Evolutionary conservation across 2,888 invertebrate species (phyloP).

Genomic region (Yponomeuta malinellus): DNA sequence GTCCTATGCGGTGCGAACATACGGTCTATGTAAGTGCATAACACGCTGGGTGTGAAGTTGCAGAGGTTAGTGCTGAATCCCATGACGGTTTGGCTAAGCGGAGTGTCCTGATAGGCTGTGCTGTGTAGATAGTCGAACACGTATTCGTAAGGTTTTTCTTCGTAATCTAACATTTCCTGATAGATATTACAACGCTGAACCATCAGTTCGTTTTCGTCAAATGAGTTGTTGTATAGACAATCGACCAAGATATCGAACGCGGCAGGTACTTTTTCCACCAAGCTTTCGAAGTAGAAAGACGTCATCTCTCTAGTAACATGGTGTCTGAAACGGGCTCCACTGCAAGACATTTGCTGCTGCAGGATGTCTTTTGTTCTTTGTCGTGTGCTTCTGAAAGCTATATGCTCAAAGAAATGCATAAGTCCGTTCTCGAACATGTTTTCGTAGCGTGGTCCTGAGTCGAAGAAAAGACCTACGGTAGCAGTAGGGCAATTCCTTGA

Average conservation of each 20-base stretch:
- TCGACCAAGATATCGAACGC: conserved; percentile 95
- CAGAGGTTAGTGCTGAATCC: conserved; percentile 82
- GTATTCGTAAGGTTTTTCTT: conserved; percentile 37
- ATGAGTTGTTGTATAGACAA: conserved; percentile 90
- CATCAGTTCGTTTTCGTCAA: conserved; percentile 36
- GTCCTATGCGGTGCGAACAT: conserved; percentile 93
- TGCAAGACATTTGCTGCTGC: conserved; percentile 93
- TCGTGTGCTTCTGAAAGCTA: conserved; percentile 76
- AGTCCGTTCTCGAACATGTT: conserved; percentile 44
- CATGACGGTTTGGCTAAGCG: conserved; percentile 48
- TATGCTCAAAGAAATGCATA: conserved; percentile 59
- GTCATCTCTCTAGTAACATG: conserved; percentile 97
- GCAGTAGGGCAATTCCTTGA: conserved; percentile 84
- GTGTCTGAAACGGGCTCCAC: conserved; percentile 97
- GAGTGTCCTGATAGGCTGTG: conserved; percentile 64
- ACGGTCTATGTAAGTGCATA: conserved; percentile 84
- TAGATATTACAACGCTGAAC: conserved; percentile 46
- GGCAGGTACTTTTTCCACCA: conserved; percentile 88
- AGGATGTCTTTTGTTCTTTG: conserved; percentile 88
- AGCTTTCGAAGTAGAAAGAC: conserved; percentile 95
- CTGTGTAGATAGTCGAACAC: conserved; percentile 58
- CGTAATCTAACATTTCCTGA: conserved; percentile 50
- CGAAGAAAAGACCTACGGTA: conserved; percentile 46
- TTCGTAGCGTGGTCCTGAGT: conserved; percentile 56
- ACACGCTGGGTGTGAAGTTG: conserved; percentile 78